Percentiles rank a stretch among this genome's conserved stretches.
Conservation (phyloP, 2,888 invertebrate species). For the Parnassius mnemosyne region DNA sequence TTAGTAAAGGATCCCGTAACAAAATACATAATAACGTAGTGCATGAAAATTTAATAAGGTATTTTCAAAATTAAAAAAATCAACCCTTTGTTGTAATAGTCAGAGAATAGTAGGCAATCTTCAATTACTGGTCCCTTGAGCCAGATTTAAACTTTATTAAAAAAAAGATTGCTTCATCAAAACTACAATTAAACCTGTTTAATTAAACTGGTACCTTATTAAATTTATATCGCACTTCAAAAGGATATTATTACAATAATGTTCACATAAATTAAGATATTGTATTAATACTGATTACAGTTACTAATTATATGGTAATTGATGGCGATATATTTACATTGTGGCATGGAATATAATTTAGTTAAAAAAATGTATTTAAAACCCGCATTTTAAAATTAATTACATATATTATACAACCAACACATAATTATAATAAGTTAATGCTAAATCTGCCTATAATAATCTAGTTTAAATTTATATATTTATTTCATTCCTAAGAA, state of each 20-base stretch:
- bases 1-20: slow-evolving; percentile 49
- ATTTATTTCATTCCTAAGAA: slow-evolving; percentile 28
- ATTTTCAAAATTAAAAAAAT: neutral
- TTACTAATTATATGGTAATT: slow-evolving; percentile 67
- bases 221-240: slow-evolving; percentile 41
- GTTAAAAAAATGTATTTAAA: slow-evolving; percentile 54
- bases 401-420: slow-evolving; percentile 58
- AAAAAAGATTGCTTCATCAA: slow-evolving; percentile 6
- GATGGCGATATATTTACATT: slow-evolving; percentile 73
- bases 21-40: slow-evolving; percentile 35
- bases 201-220: slow-evolving; percentile 20
- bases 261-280: slow-evolving; percentile 67
- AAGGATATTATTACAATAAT: slow-evolving; percentile 40
- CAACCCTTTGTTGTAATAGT: neutral
- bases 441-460: slow-evolving; percentile 38
- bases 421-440: slow-evolving; percentile 54
- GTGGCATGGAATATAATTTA: slow-evolving; percentile 68
- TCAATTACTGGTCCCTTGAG: slow-evolving; percentile 25
- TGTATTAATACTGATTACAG: slow-evolving; percentile 77
- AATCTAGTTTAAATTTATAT: slow-evolving; percentile 21
- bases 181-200: neutral
- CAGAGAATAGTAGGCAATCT: slow-evolving; percentile 1
- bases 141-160: slow-evolving; percentile 1
- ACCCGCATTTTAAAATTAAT: slow-evolving; percentile 61
- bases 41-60: slow-evolving; percentile 38